Base-by-base conservation (phyloP, 2,113 vertebrate species). In the Platichthys flesus region DNA sequence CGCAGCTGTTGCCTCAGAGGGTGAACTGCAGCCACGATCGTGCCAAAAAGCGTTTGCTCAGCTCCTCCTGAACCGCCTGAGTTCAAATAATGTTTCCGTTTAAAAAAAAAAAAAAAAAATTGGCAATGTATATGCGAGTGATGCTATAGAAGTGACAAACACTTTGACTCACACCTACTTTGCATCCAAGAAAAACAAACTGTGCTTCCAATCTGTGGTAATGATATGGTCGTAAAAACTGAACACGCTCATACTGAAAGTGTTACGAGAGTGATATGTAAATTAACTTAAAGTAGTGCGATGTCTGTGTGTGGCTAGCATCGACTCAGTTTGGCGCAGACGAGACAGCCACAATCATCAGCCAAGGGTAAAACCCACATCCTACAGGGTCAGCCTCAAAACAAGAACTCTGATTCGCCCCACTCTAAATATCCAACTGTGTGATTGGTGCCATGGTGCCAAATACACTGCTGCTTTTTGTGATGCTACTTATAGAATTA, bases 351-450 rank as follows among this genome's bases (percentile, higher is more conserved):
- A 90, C 91, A 93, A 91, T 91, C 90, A 87, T 72, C 89, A 91
- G 83, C 89, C 89, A 75, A 88, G 90, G 89, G 89, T 89, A 86
- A 91, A 93, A 93, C 79, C 92, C 92, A 93, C 92, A 92, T 92
- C 90, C 91, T 89, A 89, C 89, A 83, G 87, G 90, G 88, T 92
- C 91, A 86, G 87, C 89, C 91, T 93, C 90, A 93, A 92, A 93
- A 92, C 82, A 88, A 90, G 89, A 91, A 89, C 88, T 91, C 79
- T 90, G 92, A 93, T 91, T 92, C 24, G 75, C 76, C 76, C 87
- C 74, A 74, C 84, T 68, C 40, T 81, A 68, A 86, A 88, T 85
- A 89, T 75, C 69, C 65, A 64, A 78, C 66, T 16, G 76, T 78
- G 81, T 81, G 84, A 90, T 87, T 90, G 88, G 89, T 82, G 74